Conservation (phyloP, 2,888 invertebrate genomes). For the Hirudinaria manillensis region DNA sequence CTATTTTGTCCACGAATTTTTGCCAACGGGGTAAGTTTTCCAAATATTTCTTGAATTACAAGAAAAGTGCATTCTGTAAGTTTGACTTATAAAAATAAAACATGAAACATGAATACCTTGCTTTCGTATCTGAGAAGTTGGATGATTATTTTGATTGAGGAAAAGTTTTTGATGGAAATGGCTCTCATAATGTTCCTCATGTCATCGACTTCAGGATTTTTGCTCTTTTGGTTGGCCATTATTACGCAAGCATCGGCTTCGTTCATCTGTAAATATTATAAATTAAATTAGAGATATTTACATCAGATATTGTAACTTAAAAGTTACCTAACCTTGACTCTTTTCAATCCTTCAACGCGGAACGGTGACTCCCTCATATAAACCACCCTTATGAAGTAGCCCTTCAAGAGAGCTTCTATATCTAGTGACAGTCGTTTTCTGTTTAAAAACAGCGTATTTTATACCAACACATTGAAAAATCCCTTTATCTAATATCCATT, state of each 20-base stretch:
- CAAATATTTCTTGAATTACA: background rate
- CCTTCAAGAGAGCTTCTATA: constrained; percentile 11
- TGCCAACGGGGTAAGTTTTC: constrained; percentile 1
- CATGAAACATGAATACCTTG: background rate
- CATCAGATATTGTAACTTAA: background rate
- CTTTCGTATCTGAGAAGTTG: background rate
- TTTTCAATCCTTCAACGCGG: background rate
- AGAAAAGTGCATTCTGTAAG: too few species aligned
- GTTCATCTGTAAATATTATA: background rate
- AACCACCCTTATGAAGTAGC: constrained; percentile 6
- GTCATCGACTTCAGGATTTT: background rate
- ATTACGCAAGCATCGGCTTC: constrained; percentile 1
- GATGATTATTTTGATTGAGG: background rate
- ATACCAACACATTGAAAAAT: too few species aligned
- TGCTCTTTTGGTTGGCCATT: constrained; percentile 7
- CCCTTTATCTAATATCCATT: too few species aligned
- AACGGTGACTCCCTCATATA: background rate
- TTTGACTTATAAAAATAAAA: too few species aligned
- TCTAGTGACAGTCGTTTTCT: constrained; percentile 4
- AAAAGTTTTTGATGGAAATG: constrained; percentile 9
- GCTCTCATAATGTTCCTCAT: background rate
- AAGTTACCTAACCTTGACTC: background rate
- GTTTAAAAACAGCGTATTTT: background rate
- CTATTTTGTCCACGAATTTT: constrained; percentile 1
- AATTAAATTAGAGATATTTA: background rate